Percentiles rank a stretch among this genome's conserved stretches.
These are phyloP conservation scores for Nasonia vitripennis DNA, from an alignment of 1,140 invertebrate genomes.

Conservation along the genomic window DNA sequence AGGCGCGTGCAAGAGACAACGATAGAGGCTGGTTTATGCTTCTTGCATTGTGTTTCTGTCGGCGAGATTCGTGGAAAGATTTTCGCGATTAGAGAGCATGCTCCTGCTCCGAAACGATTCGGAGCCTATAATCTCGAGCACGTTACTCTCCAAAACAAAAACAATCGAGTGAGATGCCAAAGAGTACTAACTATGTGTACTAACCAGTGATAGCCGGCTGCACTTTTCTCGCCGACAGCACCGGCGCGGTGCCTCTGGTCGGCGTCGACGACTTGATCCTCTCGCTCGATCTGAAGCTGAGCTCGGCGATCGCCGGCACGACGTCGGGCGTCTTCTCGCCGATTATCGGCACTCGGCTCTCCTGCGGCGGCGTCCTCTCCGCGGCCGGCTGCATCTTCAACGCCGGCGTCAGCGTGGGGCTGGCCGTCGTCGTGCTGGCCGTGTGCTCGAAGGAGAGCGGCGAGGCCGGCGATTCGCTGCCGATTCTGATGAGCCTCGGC, in stretches of 20 bases:
- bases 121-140: no score
- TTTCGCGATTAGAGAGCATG: no score
- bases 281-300: slow-evolving; percentile 57
- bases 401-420: not conserved
- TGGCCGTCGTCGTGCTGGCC: not conserved
- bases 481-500: not conserved
- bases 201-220: slow-evolving; percentile 71
- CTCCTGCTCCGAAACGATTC: no score
- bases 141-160: no score
- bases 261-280: slow-evolving; percentile 62
- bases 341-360: slow-evolving; percentile 65
- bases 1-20: no score
- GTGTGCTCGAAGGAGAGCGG: not conserved
- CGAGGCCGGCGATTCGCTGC: not conserved
- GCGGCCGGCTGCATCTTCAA: slow-evolving; percentile 19
- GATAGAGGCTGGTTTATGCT: no score
- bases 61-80: no score
- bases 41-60: no score
- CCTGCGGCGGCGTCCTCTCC: slow-evolving; percentile 69
- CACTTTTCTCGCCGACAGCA: slow-evolving; percentile 60
- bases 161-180: no score
- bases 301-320: slow-evolving; percentile 38
- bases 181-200: slow-evolving; percentile 11
- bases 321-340: slow-evolving; percentile 60
- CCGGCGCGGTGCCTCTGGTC: slow-evolving; percentile 55